Evolutionary conservation across 92 coral and sea anemone genomes (phyloP).

Genomic region (Siderastrea radians): DNA sequence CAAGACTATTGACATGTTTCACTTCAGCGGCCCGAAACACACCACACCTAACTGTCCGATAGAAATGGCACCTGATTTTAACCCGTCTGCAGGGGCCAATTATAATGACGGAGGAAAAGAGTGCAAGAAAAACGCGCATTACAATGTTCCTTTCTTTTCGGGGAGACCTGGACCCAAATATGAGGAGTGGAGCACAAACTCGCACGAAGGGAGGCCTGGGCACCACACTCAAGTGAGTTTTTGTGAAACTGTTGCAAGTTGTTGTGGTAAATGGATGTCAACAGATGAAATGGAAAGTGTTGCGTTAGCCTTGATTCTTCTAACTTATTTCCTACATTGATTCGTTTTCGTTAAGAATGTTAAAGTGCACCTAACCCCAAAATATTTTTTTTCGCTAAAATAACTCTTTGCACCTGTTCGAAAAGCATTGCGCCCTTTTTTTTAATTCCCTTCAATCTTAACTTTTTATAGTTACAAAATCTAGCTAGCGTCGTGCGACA

Average conservation of each 20-base stretch:
- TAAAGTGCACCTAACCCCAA: too few relatives aligned
- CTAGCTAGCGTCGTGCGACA: too few relatives aligned
- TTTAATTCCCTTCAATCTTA: too few relatives aligned
- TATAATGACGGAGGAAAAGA: constrained; percentile 42
- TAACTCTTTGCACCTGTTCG: too few relatives aligned
- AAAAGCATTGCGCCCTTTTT: too few relatives aligned
- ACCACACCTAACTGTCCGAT: constrained; percentile 95
- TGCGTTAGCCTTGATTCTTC: too few relatives aligned
- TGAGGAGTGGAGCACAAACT: constrained; percentile 73
- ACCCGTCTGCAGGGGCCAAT: constrained; percentile 85
- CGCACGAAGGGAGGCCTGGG: constrained; percentile 98
- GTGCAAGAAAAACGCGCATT: constrained; percentile 67
- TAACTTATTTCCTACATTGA: too few relatives aligned
- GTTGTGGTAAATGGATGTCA: too few relatives aligned
- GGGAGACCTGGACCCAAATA: constrained; percentile 82
- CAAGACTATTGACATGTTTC: constrained; percentile 83
- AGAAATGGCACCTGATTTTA: constrained; percentile 76
- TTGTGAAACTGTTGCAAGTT: background rate
- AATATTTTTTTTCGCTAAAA: too few relatives aligned
- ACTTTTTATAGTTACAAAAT: too few relatives aligned
- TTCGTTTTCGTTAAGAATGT: too few relatives aligned
- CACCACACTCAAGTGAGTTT: constrained; percentile 94
- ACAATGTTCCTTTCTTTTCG: constrained; percentile 82
- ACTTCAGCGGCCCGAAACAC: constrained; percentile 87
- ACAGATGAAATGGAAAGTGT: too few relatives aligned